phyloP scores from a whole-genome alignment of 2,113 vertebrate species.

The Python bivittatus region DNA sequence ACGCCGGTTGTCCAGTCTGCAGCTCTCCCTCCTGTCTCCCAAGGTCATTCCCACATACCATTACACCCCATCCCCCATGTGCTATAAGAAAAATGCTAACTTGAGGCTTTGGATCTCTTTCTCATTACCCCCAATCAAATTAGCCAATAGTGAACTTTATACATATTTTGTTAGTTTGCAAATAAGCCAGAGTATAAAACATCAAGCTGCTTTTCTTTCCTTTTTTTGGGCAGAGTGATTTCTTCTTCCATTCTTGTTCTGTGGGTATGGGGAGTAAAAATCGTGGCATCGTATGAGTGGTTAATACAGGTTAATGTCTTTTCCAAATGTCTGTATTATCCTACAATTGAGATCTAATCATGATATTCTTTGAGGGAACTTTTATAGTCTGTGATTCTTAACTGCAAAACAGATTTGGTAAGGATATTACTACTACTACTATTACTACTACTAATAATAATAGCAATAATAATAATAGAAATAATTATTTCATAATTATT shows the following conservation, averaged over 20 bases:
- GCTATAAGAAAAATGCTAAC: not conserved
- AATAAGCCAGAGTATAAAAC: not conserved
- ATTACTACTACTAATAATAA: too few relatives aligned
- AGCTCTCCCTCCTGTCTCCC: not conserved
- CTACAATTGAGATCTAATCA: not conserved
- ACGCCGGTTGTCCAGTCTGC: not conserved
- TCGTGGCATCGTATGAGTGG: not conserved
- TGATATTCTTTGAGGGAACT: not conserved
- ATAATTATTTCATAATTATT: too few relatives aligned
- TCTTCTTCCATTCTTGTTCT: not conserved
- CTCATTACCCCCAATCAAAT: not conserved
- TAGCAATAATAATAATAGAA: too few relatives aligned
- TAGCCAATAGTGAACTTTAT: not conserved
- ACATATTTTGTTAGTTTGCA: not conserved
- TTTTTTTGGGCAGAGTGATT: not conserved
- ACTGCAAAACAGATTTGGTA: not conserved
- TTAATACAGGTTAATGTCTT: not conserved
- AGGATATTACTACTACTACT: not conserved
- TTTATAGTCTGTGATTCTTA: not conserved
- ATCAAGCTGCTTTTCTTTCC: not conserved
- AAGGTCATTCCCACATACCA: not conserved
- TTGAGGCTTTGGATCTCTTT: not conserved
- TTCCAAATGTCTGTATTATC: not conserved
- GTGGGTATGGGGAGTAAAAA: not conserved
- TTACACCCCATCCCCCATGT: not conserved